Evolutionary conservation across 2,888 invertebrate species (phyloP), one percentile per base, ranked within the genome.

Genomic region (Ashinkailepas kermadecensis): DNA sequence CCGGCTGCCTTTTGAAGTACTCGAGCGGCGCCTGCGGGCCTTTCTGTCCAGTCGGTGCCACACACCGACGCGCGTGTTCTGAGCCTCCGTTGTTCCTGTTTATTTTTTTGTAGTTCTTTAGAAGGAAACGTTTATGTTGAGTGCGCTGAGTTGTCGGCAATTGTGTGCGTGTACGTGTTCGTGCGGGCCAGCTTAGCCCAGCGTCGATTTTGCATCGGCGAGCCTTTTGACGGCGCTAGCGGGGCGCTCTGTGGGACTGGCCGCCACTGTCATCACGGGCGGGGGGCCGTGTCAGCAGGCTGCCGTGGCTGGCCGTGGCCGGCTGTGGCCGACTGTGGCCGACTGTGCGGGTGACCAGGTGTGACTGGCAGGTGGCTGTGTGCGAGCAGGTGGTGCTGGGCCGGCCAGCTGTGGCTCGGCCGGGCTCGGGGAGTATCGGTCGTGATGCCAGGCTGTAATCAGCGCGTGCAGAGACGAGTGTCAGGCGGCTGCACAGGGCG

Each of bases 31-130:
- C 12, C 25, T 2, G 39, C 12, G 70, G 7, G 25, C 12, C 64
- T 8, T 64, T 10, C 11, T 23, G 65, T 10, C 65, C 23, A 23
- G 8, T 9, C 15, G 9, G 70, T 1, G 70, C 70, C 39, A 6
- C 21, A 21, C 23, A 3, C 6, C 2, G 13, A 8, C 21, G 12
- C 39, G n/a, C 6, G 39, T 6, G 39, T 6, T 25, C 4, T 13
- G 74, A 74, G 74, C n/a, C 15, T 54, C 9, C 23, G 74, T 74
- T 54, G 74, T 74, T 74, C 74, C 74, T 74, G 59, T 74, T 74
- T n/a, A 23, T 54, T 65, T 65, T 65, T 70, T 74, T 74, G 74
- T 74, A 74, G 74, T 13, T 74, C 74, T 74, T 74, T 74, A 74
- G 74, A 74, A 70, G 74, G 18, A 74, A 74, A 54, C 74, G 54